Conservation (phyloP, 1,140 invertebrate species). For the Aethina tumida region DNA sequence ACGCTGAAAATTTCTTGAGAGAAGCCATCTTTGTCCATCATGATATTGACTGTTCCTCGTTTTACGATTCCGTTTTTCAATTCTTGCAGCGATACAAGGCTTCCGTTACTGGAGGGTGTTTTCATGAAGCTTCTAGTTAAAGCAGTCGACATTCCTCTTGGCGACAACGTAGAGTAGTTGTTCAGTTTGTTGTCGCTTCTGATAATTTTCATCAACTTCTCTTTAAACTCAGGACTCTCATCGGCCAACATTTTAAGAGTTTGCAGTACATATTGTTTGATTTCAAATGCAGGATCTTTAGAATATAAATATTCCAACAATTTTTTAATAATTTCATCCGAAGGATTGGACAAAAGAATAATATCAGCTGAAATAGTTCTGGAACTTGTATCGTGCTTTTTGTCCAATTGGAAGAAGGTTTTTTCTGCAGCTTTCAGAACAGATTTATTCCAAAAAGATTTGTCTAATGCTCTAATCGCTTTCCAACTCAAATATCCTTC, state of each 20-base stretch:
- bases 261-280: slow-evolving; percentile 57
- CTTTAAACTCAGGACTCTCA: slow-evolving; percentile 38
- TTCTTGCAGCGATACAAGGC: slow-evolving; percentile 64
- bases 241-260: slow-evolving; percentile 50
- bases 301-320: slow-evolving; percentile 45
- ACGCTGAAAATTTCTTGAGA: slow-evolving; percentile 43
- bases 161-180: slow-evolving; percentile 58
- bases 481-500: slow-evolving; percentile 54
- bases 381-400: slow-evolving; percentile 57
- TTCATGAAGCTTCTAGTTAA: slow-evolving; percentile 51
- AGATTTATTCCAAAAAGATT: slow-evolving; percentile 37
- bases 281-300: slow-evolving; percentile 49
- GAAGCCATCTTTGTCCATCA: slow-evolving; percentile 44
- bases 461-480: slow-evolving; percentile 47
- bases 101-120: slow-evolving; percentile 53
- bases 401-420: slow-evolving; percentile 55
- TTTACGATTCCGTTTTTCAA: slow-evolving; percentile 64
- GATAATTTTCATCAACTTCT: slow-evolving; percentile 36
- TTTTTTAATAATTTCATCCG: slow-evolving; percentile 41
- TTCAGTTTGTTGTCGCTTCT: slow-evolving; percentile 38
- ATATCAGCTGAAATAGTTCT: slow-evolving; percentile 63
- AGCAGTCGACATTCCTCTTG: slow-evolving; percentile 61
- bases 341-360: slow-evolving; percentile 48
- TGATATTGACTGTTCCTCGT: slow-evolving; percentile 61
- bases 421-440: slow-evolving; percentile 40